Conservation (phyloP, 2,113 vertebrate species). For the Bungarus multicinctus region DNA sequence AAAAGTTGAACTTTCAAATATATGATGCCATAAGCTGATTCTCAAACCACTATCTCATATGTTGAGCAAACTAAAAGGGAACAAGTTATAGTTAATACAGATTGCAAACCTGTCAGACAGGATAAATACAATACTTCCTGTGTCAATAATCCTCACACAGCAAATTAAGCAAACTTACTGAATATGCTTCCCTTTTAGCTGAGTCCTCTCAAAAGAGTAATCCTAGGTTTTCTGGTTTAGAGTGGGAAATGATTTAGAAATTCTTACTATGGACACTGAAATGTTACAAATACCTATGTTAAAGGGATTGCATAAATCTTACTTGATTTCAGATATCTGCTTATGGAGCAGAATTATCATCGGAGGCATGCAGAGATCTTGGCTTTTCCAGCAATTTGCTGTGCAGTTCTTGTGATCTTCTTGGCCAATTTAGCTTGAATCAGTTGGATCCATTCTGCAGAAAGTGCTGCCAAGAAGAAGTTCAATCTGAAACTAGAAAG, state of each 20-base stretch:
- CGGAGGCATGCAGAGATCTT: slow-evolving; percentile 90
- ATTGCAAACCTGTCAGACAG: background rate
- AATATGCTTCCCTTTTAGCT: background rate
- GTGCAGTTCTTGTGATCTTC: slow-evolving; percentile 93
- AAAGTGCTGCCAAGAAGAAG: slow-evolving; percentile 96
- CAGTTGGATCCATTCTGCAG: slow-evolving; percentile 83
- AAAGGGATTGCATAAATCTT: background rate
- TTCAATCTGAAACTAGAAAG: slow-evolving; percentile 89
- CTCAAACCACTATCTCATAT: background rate
- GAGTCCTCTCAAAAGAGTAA: background rate
- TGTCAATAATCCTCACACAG: background rate
- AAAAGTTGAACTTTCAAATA: background rate
- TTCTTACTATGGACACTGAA: background rate
- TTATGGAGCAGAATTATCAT: slow-evolving; percentile 84
- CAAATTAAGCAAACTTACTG: background rate
- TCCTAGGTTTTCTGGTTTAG: background rate
- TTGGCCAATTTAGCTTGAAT: slow-evolving; percentile 88
- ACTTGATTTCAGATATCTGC: slow-evolving; percentile 73
- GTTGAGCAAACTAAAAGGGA: background rate
- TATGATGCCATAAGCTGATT: background rate
- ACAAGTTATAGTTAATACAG: background rate
- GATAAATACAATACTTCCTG: background rate
- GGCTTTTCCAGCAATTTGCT: slow-evolving; percentile 98
- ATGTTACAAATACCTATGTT: background rate
- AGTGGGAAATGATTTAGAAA: background rate